Conservation (phyloP, 2,113 vertebrate species). For the Takifugu bimaculatus region DNA sequence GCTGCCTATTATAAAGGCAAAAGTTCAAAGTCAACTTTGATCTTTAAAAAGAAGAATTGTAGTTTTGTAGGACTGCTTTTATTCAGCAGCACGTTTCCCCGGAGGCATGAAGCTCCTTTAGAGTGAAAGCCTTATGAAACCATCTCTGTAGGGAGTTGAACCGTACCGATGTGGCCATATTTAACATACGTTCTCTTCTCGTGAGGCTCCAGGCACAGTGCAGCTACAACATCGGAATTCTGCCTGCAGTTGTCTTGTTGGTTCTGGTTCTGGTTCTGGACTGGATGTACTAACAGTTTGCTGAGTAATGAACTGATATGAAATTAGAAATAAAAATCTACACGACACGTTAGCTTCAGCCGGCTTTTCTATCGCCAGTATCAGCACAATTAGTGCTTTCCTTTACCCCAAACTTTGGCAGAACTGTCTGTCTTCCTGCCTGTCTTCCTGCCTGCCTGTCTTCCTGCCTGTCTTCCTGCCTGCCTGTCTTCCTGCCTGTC, state of each 20-base stretch:
- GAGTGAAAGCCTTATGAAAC: slow-evolving; percentile 8
- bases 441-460: slow-evolving; percentile 14
- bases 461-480: slow-evolving; percentile 9
- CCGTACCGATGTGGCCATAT: too few relatives aligned
- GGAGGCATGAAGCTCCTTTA: slow-evolving; percentile 17
- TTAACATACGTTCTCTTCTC: too few relatives aligned
- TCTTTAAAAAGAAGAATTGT: background rate
- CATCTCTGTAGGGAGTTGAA: background rate
- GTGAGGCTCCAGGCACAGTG: background rate
- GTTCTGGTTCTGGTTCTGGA: background rate
- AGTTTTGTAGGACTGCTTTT: background rate
- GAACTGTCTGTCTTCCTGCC: background rate
- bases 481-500: background rate
- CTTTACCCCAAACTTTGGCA: too few relatives aligned
- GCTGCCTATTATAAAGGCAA: too few relatives aligned
- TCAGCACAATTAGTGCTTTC: background rate
- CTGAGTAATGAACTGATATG: slow-evolving; percentile 3
- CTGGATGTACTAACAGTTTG: background rate
- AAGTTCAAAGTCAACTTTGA: background rate
- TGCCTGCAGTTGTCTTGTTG: background rate
- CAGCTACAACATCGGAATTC: background rate
- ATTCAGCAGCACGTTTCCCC: background rate
- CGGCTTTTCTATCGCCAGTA: too few relatives aligned
- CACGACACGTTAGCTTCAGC: too few relatives aligned
- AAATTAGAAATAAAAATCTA: too few relatives aligned